Percentiles rank a stretch among this genome's conserved stretches.
These are phyloP conservation scores for Maniola jurtina DNA, from an alignment of 1,140 invertebrate species.

Conservation along the genomic window DNA sequence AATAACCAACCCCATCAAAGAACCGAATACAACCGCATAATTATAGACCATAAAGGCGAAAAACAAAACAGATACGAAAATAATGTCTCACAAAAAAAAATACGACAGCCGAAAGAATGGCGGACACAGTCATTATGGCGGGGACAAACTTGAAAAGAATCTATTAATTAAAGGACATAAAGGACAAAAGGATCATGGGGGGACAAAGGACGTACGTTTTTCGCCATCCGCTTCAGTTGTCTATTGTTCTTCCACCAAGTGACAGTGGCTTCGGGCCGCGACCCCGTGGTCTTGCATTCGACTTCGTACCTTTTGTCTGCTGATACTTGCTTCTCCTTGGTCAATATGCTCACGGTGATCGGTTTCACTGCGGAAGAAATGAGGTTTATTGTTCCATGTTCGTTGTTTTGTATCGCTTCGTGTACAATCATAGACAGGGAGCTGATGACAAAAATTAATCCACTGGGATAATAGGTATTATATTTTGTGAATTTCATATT, in stretches of 20 bases:
- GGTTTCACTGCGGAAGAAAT: constrained; percentile 86
- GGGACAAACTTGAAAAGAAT: constrained; percentile 52
- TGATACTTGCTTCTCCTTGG: constrained; percentile 87
- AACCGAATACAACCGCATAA: constrained; percentile 5
- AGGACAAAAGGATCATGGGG: constrained; percentile 25
- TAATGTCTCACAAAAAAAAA: constrained; percentile 29
- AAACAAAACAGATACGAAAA: not conserved
- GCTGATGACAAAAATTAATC: no score
- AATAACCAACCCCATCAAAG: constrained; percentile 14
- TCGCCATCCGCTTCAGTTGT: constrained; percentile 86
- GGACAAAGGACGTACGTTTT: constrained; percentile 84
- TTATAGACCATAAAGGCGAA: constrained; percentile 21
- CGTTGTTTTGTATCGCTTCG: constrained; percentile 10
- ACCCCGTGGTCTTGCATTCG: constrained; percentile 90
- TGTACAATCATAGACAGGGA: constrained; percentile 12
- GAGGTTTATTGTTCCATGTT: constrained; percentile 24
- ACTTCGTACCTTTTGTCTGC: constrained; percentile 90
- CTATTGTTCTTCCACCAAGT: constrained; percentile 92
- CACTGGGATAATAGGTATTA: no score
- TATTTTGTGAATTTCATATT: no score
- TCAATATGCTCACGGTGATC: constrained; percentile 87
- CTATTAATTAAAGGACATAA: constrained; percentile 63
- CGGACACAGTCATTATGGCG: constrained; percentile 21
- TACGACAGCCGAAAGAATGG: constrained; percentile 30
- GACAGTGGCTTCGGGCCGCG: constrained; percentile 89